phyloP scores from a whole-genome alignment of 2,797 vertebrate genomes.

The Hydrolagus colliei region DNA sequence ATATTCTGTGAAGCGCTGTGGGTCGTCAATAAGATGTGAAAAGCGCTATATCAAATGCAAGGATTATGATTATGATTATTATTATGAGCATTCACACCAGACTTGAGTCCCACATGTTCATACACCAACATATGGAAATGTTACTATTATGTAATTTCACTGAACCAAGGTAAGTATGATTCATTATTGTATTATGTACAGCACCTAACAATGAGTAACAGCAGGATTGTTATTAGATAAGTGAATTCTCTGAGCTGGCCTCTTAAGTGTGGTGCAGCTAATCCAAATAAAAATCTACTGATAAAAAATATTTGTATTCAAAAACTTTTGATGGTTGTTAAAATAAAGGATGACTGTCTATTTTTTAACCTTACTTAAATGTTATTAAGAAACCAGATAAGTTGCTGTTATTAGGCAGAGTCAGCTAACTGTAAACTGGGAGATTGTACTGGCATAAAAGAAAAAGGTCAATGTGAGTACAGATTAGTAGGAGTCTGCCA shows the following conservation, averaged over 20 bases:
- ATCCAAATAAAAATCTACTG: conserved; percentile 5
- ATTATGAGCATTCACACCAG: no score
- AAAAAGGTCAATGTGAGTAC: conserved; percentile 12
- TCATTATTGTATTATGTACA: not conserved
- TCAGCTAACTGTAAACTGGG: conserved; percentile 2
- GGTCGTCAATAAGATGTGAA: no score
- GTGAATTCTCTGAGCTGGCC: not conserved
- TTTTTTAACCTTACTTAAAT: conserved; percentile 16
- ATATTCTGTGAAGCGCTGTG: no score
- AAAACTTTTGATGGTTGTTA: conserved; percentile 3
- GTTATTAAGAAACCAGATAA: not conserved
- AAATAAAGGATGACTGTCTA: not conserved
- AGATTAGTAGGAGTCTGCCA: not conserved
- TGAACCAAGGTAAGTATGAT: not conserved
- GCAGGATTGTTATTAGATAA: not conserved
- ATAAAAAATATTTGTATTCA: conserved; percentile 15
- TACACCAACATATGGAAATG: no score
- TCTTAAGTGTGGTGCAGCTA: not conserved
- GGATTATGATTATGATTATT: no score
- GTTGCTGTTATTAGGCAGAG: not conserved
- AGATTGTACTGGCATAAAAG: not conserved
- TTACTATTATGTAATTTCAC: not conserved
- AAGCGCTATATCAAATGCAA: no score
- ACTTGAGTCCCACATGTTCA: no score
- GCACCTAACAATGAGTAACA: not conserved